Evolutionary conservation across 2,797 vertebrate species (phyloP).

Genomic region (Coreius guichenoti): DNA sequence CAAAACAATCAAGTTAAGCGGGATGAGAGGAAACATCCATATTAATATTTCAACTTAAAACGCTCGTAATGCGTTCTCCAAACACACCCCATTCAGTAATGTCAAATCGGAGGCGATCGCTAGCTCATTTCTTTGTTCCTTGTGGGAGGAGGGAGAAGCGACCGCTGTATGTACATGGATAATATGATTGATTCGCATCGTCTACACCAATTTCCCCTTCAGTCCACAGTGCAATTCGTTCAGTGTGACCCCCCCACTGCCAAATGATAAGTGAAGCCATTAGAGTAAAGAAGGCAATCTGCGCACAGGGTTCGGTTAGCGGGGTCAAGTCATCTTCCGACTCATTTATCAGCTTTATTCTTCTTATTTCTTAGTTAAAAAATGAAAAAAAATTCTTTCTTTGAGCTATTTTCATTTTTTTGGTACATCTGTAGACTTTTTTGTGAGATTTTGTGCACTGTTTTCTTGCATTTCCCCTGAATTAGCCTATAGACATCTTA

Average conservation of each 20-base stretch:
- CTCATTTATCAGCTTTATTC: constrained; percentile 59
- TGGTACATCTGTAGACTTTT: not conserved
- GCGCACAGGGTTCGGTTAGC: constrained; percentile 44
- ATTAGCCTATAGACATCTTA: constrained; percentile 23
- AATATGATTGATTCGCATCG: constrained; percentile 64
- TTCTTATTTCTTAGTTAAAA: constrained; percentile 41
- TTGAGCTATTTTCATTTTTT: not conserved
- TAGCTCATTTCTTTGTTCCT: constrained; percentile 62
- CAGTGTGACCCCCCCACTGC: constrained; percentile 34
- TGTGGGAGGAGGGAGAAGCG: constrained; percentile 55
- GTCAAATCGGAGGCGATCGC: constrained; percentile 62
- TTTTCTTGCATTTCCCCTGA: not conserved
- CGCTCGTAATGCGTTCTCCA: constrained; percentile 58
- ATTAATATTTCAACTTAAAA: constrained; percentile 65
- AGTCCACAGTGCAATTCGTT: constrained; percentile 52
- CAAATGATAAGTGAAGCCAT: constrained; percentile 67
- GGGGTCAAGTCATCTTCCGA: constrained; percentile 50
- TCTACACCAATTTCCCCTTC: constrained; percentile 58
- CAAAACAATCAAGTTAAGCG: constrained; percentile 59
- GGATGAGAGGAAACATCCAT: constrained; percentile 61
- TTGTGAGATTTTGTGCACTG: not conserved
- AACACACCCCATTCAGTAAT: constrained; percentile 62
- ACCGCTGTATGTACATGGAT: constrained; percentile 53
- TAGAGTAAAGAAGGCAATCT: constrained; percentile 62
- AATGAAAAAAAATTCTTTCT: constrained; percentile 19